Percentiles rank a stretch among this genome's conserved stretches.
These are phyloP conservation scores for Proterorhinus semilunaris DNA, from an alignment of 2,113 vertebrate genomes.

Conservation along the genomic window DNA sequence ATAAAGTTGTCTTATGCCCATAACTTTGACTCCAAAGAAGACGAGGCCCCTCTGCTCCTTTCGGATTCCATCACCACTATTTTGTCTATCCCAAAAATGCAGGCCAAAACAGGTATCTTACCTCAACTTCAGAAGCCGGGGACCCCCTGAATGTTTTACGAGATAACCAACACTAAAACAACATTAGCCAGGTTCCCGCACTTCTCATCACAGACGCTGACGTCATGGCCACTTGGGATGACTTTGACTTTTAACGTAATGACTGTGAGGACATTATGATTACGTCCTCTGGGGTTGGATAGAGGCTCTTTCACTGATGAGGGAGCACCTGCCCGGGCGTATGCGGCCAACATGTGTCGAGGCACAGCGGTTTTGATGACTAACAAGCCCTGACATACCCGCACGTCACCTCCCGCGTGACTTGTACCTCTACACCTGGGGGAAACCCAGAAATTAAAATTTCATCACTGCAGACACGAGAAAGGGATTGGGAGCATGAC, in stretches of 20 bases:
- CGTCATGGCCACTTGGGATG: slow-evolving; percentile 52
- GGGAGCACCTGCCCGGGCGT: slow-evolving; percentile 48
- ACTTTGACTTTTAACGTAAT: slow-evolving; percentile 46
- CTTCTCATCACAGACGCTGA: slow-evolving; percentile 47
- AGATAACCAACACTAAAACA: slow-evolving; percentile 19
- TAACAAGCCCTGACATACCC: slow-evolving; percentile 54
- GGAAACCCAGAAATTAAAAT: slow-evolving; percentile 9
- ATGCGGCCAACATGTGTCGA: slow-evolving; percentile 1
- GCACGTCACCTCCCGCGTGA: slow-evolving; percentile 37
- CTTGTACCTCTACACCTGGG: slow-evolving; percentile 13
- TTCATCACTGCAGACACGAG: background rate
- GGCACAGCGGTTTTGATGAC: slow-evolving; percentile 41
- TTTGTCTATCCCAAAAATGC: slow-evolving; percentile 5
- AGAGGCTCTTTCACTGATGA: slow-evolving; percentile 21
- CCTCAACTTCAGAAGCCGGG: slow-evolving; percentile 15
- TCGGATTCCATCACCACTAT: background rate
- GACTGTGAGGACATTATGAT: slow-evolving; percentile 52
- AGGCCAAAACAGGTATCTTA: background rate
- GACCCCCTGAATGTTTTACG: slow-evolving; percentile 18
- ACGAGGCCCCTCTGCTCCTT: background rate
- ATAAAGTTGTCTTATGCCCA: too few relatives aligned
- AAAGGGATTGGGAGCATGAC: background rate
- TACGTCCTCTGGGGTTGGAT: slow-evolving; percentile 30
- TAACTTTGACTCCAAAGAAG: too few relatives aligned
- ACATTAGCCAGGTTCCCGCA: slow-evolving; percentile 17